phyloP scores from a whole-genome alignment of 2,888 invertebrate genomes.

The Cacoxenus indagator region DNA sequence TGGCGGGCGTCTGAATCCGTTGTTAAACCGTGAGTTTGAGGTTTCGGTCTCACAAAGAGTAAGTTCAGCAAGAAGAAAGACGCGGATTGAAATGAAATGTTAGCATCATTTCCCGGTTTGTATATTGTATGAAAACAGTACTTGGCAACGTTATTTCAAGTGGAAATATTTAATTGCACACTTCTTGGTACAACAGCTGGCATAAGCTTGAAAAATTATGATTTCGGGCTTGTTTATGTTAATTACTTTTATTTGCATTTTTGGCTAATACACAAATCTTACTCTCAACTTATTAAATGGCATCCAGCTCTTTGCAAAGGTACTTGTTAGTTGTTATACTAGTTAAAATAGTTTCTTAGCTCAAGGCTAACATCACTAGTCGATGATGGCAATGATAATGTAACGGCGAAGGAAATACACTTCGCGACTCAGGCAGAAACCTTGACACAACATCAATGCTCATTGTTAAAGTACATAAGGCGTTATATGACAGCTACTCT shows the following conservation, averaged over 20 bases:
- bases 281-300: too few relatives aligned
- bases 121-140: not conserved
- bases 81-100: too few relatives aligned
- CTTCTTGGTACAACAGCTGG: conserved; percentile 2
- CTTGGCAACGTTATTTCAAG: conserved; percentile 13
- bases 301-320: too few relatives aligned
- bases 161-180: conserved; percentile 20
- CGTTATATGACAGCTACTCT: conserved; percentile 1
- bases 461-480: not conserved
- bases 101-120: not conserved
- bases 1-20: not conserved
- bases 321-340: too few relatives aligned
- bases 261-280: too few relatives aligned
- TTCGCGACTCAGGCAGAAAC: not conserved
- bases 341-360: not conserved
- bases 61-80: too few relatives aligned
- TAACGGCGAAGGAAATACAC: conserved; percentile 1
- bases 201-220: conserved; percentile 1
- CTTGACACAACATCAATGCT: not conserved
- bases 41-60: too few relatives aligned
- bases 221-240: not conserved
- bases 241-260: not conserved
- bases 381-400: not conserved
- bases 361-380: not conserved
- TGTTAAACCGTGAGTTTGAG: too few relatives aligned